These are phyloP conservation scores for Aphodius sticticus DNA, from an alignment of 2,888 invertebrate species.

Conservation along the genomic window DNA sequence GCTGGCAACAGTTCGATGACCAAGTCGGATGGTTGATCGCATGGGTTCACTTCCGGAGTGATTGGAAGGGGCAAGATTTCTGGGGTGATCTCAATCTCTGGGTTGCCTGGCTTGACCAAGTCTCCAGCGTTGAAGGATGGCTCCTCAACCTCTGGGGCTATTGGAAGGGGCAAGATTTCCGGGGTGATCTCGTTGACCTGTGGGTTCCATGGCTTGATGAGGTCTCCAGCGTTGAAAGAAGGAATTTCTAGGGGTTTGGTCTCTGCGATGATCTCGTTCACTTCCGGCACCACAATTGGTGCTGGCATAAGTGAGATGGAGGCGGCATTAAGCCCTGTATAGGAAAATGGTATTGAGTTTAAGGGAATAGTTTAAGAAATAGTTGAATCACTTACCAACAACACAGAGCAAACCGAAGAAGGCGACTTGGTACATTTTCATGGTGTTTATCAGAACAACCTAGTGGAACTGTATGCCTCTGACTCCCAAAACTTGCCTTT, in stretches of 20 bases:
- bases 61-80: conserved; percentile 17
- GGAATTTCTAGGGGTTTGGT: conserved; percentile 6
- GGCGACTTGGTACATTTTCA: neutral
- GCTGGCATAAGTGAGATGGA: neutral
- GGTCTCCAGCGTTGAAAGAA: conserved; percentile 6
- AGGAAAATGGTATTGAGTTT: neutral
- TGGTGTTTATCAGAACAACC: neutral
- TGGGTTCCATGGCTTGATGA: neutral
- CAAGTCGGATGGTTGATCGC: conserved; percentile 19
- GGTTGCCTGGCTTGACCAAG: neutral
- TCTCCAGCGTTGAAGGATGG: conserved; percentile 4
- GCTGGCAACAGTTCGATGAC: conserved; percentile 20
- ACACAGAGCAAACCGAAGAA: neutral
- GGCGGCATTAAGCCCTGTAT: neutral
- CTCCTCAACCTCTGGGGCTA: conserved; percentile 11
- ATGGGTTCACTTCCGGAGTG: conserved; percentile 17
- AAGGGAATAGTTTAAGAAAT: neutral
- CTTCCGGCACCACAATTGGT: neutral
- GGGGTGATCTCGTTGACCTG: conserved; percentile 12
- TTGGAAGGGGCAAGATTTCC: conserved; percentile 19
- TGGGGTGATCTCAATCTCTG: conserved; percentile 12
- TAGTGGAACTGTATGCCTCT: neutral
- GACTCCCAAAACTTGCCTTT: neutral
- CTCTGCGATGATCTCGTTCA: neutral
- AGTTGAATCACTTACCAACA: neutral